Evolutionary conservation across 2,113 vertebrate genomes (phyloP).

Genomic region (Laterallus jamaicensis): DNA sequence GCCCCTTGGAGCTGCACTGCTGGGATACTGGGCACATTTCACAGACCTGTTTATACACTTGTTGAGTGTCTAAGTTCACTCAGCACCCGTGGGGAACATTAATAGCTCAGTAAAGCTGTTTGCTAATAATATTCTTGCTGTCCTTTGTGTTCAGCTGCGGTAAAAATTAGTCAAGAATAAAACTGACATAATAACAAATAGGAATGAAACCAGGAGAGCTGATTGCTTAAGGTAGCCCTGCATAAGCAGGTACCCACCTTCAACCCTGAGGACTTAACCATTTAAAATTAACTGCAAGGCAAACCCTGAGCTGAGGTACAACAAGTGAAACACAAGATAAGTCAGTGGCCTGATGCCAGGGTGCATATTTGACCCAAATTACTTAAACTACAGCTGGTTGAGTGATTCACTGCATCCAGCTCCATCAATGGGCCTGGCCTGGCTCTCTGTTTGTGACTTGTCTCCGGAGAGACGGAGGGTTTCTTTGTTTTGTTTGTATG

Average conservation of each 20-base stretch:
- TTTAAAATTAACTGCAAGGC: neutral
- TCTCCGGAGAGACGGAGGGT: neutral
- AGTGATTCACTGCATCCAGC: conserved; percentile 1
- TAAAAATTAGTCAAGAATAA: neutral
- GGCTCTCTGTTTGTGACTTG: conserved; percentile 8
- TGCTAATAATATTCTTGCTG: neutral
- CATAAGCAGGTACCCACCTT: neutral
- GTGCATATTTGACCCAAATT: neutral
- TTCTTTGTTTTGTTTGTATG: conserved; percentile 17
- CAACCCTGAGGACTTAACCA: fast-evolving
- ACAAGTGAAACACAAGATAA: neutral
- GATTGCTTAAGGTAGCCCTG: neutral
- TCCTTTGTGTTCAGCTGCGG: neutral
- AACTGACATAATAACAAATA: neutral
- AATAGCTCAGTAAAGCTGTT: neutral
- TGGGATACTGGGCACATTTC: fast-evolving
- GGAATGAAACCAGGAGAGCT: neutral
- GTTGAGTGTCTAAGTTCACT: neutral
- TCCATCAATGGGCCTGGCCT: neutral
- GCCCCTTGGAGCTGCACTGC: neutral
- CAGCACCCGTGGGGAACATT: neutral
- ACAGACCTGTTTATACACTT: neutral
- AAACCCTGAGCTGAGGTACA: neutral
- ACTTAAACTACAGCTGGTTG: conserved; percentile 25
- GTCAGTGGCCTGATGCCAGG: neutral